phyloP scores from a whole-genome alignment of 2,888 invertebrate genomes.

The Peribatodes rhomboidaria region DNA sequence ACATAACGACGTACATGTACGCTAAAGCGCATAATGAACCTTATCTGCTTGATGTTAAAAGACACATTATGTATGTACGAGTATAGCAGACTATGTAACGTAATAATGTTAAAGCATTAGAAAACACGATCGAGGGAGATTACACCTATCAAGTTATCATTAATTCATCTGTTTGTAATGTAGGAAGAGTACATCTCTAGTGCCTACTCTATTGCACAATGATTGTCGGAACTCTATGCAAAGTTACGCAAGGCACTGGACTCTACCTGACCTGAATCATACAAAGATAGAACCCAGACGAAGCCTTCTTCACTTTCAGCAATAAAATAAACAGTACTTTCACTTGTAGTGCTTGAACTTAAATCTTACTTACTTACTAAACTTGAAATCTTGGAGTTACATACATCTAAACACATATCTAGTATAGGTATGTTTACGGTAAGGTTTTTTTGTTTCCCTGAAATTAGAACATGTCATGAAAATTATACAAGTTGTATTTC shows the following conservation, averaged over 20 bases:
- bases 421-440: too few relatives aligned
- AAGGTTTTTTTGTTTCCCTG: too few relatives aligned
- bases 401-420: too few relatives aligned
- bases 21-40: conserved; percentile 10
- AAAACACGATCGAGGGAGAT: conserved; percentile 44
- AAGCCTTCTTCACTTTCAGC: conserved; percentile 32
- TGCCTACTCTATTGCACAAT: conserved; percentile 44
- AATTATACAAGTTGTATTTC: too few relatives aligned
- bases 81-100: conserved; percentile 27
- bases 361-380: background rate
- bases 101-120: conserved; percentile 35
- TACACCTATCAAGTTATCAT: conserved; percentile 35
- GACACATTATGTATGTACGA: conserved; percentile 9
- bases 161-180: conserved; percentile 42
- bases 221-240: conserved; percentile 34
- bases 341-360: conserved; percentile 19
- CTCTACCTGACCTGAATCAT: conserved; percentile 37
- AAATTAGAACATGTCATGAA: too few relatives aligned
- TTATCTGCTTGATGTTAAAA: conserved; percentile 14
- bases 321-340: conserved; percentile 25
- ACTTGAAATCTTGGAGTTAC: too few relatives aligned
- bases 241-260: conserved; percentile 32
- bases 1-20: conserved; percentile 15
- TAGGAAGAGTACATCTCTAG: conserved; percentile 40
- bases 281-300: conserved; percentile 17